These are phyloP conservation scores for Dreissena polymorpha DNA, from an alignment of 1,140 invertebrate species.

Conservation along the genomic window DNA sequence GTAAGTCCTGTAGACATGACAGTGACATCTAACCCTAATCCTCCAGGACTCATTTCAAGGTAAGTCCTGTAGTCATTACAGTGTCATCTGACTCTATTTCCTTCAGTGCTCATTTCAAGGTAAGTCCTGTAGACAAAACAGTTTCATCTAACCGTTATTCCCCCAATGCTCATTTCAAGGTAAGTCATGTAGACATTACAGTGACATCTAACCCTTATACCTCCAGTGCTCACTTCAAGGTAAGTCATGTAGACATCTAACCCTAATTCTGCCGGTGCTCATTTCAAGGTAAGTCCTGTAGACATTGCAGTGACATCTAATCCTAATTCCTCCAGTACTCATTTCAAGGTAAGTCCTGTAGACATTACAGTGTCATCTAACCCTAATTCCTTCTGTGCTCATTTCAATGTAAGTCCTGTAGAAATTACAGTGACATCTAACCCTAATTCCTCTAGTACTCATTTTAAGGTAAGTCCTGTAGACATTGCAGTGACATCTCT, in stretches of 20 bases:
- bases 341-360: background rate
- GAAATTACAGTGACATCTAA: background rate
- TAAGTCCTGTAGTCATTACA: background rate
- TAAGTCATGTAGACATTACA: background rate
- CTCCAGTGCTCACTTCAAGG: background rate
- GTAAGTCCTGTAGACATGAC: constrained; percentile 19
- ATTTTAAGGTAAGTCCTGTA: background rate
- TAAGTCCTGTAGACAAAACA: background rate
- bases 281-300: background rate
- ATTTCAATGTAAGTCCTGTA: constrained; percentile 57
- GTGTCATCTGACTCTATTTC: background rate
- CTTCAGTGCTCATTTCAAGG: background rate
- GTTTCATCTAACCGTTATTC: background rate
- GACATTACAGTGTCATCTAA: no score
- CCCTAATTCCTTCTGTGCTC: constrained; percentile 37
- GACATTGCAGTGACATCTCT: background rate
- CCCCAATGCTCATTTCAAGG: background rate
- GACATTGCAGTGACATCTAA: background rate
- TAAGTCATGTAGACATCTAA: background rate
- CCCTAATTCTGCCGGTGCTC: background rate
- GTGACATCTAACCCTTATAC: background rate
- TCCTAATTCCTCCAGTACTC: background rate
- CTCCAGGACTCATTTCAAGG: background rate
- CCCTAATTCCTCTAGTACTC: background rate
- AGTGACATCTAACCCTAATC: background rate